Conservation (phyloP, 1,140 invertebrate genomes). For the Danaus plexippus region DNA sequence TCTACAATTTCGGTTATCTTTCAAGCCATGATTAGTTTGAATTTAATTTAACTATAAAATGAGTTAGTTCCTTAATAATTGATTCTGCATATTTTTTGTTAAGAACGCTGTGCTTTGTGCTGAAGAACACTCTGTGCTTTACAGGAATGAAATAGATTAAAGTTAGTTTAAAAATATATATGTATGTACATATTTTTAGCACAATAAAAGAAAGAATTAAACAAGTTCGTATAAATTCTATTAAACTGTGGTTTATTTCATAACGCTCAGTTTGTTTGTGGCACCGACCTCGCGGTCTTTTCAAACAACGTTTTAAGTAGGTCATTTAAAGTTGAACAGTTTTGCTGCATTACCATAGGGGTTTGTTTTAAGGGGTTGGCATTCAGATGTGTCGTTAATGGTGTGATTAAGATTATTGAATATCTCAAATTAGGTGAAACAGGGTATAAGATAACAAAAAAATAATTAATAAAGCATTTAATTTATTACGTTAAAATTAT, state of each 20-base stretch:
- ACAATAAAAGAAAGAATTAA: too few relatives aligned
- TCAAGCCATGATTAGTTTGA: too few relatives aligned
- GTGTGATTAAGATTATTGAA: constrained; percentile 31
- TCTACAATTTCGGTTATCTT: constrained; percentile 7
- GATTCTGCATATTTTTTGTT: background rate
- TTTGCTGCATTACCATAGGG: constrained; percentile 53
- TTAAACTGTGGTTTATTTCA: constrained; percentile 16
- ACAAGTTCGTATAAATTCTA: background rate
- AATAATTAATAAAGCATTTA: constrained; percentile 22
- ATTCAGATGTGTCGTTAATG: constrained; percentile 36
- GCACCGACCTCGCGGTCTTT: constrained; percentile 25
- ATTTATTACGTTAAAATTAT: constrained; percentile 26
- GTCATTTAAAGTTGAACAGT: constrained; percentile 50
- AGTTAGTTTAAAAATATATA: too few relatives aligned
- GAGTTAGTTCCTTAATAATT: background rate
- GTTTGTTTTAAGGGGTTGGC: constrained; percentile 37
- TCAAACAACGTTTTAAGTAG: constrained; percentile 38
- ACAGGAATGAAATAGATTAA: too few relatives aligned
- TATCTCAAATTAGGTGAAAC: constrained; percentile 18
- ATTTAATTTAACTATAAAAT: constrained; percentile 2
- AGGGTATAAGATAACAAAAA: constrained; percentile 9
- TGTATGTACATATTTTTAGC: too few relatives aligned
- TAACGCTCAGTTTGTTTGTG: background rate
- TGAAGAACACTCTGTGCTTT: too few relatives aligned
- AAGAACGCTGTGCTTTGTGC: too few relatives aligned